A percentile compares a stretch with the other conserved stretches of the same genome.
Conservation (phyloP, 2,888 invertebrate species). For the Hypolimnas misippus region DNA sequence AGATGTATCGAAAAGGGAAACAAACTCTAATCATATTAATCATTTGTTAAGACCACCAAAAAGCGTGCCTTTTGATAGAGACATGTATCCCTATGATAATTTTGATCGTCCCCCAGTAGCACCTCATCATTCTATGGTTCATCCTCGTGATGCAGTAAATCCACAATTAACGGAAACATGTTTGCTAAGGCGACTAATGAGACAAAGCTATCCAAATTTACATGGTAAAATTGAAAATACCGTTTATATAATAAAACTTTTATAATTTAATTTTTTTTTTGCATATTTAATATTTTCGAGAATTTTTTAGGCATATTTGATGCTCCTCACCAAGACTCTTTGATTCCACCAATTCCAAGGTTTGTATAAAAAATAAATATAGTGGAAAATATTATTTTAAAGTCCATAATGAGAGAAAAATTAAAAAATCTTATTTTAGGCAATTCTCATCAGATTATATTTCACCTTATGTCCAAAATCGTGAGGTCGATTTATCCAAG, state of each 20-base stretch:
- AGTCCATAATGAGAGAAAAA: neutral
- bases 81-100: conserved; percentile 37
- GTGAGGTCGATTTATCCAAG: conserved; percentile 50
- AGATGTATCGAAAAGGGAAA: conserved; percentile 57
- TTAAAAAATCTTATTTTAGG: conserved; percentile 45
- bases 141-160: conserved; percentile 42
- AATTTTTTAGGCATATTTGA: conserved; percentile 52
- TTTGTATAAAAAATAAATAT: conserved; percentile 2
- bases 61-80: conserved; percentile 39
- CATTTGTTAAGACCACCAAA: conserved; percentile 45
- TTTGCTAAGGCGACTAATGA: conserved; percentile 61
- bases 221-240: too few species aligned
- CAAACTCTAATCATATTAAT: conserved; percentile 37
- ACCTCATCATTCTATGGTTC: conserved; percentile 26
- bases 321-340: conserved; percentile 45
- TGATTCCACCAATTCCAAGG: conserved; percentile 41
- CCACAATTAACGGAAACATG: conserved; percentile 57
- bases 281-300: neutral
- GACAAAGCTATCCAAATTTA: conserved; percentile 55
- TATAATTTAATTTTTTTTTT: too few species aligned
- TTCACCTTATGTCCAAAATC: conserved; percentile 51
- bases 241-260: too few species aligned
- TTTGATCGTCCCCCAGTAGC: conserved; percentile 34
- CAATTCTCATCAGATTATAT: conserved; percentile 45
- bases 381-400: neutral